A percentile compares a stretch with the other conserved stretches of the same genome.
phyloP scores from a whole-genome alignment of 2,888 invertebrate genomes.

The Calameuta pallipes region DNA sequence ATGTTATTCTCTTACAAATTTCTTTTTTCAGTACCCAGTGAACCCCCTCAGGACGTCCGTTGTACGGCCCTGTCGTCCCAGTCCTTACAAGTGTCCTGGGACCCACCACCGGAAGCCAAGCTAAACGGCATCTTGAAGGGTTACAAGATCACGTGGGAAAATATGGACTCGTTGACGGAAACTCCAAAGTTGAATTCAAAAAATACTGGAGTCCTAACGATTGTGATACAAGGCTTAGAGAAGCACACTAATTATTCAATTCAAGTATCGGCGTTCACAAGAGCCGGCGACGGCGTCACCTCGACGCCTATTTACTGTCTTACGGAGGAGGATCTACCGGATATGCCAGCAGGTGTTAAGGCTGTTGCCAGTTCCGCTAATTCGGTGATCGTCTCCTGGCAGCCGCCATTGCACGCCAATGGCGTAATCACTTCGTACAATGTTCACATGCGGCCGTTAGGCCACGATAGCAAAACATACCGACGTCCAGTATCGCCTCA shows the following conservation, averaged over 20 bases:
- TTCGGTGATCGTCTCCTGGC: slow-evolving; percentile 90
- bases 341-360: slow-evolving; percentile 90
- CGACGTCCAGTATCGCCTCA: slow-evolving; percentile 53
- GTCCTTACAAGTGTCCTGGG: slow-evolving; percentile 88
- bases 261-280: slow-evolving; percentile 88
- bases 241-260: slow-evolving; percentile 94
- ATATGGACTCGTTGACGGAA: slow-evolving; percentile 57
- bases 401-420: slow-evolving; percentile 86
- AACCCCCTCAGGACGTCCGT: slow-evolving; percentile 84
- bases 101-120: slow-evolving; percentile 83
- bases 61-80: slow-evolving; percentile 86
- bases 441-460: slow-evolving; percentile 56
- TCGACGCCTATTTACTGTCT: slow-evolving; percentile 87
- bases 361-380: slow-evolving; percentile 87
- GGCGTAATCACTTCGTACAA: slow-evolving; percentile 70
- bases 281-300: slow-evolving; percentile 88
- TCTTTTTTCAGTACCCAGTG: slow-evolving; percentile 79
- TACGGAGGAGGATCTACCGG: slow-evolving; percentile 92
- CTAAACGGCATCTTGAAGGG: slow-evolving; percentile 87
- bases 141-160: slow-evolving; percentile 77
- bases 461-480: slow-evolving; percentile 60
- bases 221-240: slow-evolving; percentile 79
- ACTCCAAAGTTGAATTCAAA: slow-evolving; percentile 69
- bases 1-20: not conserved
- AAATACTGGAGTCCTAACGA: slow-evolving; percentile 76